Evolutionary conservation across 1,140 invertebrate genomes (phyloP).

Genomic region (Pinna nobilis): DNA sequence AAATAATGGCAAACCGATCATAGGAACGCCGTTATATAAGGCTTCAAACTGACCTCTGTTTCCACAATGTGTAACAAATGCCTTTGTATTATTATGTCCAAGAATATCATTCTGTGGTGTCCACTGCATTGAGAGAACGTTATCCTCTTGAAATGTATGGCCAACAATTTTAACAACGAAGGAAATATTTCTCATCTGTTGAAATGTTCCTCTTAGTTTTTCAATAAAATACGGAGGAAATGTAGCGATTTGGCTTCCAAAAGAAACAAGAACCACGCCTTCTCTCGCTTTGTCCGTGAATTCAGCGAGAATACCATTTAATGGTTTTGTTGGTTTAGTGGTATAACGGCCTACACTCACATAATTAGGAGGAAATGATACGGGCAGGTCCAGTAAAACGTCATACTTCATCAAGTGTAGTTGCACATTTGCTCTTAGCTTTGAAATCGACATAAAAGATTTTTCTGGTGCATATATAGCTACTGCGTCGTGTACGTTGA

Average conservation of each 20-base stretch:
- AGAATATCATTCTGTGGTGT: conserved; percentile 59
- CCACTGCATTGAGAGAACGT: conserved; percentile 48
- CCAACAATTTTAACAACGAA: conserved; percentile 38
- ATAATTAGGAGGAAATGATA: conserved; percentile 47
- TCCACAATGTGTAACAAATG: conserved; percentile 60
- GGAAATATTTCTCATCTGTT: conserved; percentile 14
- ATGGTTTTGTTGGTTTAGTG: conserved; percentile 10
- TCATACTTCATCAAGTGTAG: conserved; percentile 48
- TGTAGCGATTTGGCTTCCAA: conserved; percentile 43
- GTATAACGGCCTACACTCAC: conserved; percentile 46
- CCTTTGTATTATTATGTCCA: conserved; percentile 77
- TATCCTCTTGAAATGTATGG: conserved; percentile 10
- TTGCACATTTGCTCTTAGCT: no score
- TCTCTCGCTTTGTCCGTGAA: conserved; percentile 45
- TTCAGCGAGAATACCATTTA: conserved; percentile 26
- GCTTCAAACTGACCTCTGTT: conserved; percentile 55
- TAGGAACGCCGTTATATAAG: conserved; percentile 55
- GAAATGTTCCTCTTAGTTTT: conserved; percentile 36
- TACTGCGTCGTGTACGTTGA: no score
- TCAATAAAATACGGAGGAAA: conserved; percentile 25
- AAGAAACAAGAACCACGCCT: conserved; percentile 49
- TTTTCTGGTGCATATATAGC: no score
- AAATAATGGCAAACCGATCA: conserved; percentile 82
- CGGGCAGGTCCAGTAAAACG: conserved; percentile 43
- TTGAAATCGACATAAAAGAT: no score